A percentile compares a stretch with the other conserved stretches of the same genome.
Evolutionary conservation across 2,113 vertebrate species (phyloP).

Genomic region (Motacilla alba): DNA sequence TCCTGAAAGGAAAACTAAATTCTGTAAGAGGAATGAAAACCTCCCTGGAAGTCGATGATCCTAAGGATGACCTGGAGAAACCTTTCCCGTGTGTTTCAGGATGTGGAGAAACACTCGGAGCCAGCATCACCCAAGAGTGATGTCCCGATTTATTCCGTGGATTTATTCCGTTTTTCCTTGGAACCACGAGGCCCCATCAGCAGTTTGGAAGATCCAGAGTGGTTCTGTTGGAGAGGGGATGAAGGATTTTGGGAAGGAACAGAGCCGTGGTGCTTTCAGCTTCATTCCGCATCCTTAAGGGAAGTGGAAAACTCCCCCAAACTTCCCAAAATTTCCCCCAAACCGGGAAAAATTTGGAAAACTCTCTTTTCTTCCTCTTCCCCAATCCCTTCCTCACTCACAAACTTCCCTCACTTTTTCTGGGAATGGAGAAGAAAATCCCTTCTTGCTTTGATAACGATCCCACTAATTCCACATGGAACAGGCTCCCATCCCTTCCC

Average conservation of each 20-base stretch:
- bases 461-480: neutral
- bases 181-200: neutral
- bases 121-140: accelerated
- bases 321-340: neutral
- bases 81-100: accelerated
- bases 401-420: neutral
- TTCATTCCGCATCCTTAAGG: accelerated
- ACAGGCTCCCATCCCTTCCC: neutral
- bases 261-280: accelerated
- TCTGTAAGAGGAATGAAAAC: neutral
- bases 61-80: neutral
- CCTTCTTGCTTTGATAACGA: neutral
- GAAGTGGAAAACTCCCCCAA: neutral
- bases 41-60: neutral
- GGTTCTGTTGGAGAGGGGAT: neutral
- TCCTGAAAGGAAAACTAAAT: neutral
- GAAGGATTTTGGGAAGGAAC: neutral
- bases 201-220: neutral
- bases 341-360: neutral
- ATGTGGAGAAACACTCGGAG: accelerated
- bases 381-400: neutral
- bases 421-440: neutral
- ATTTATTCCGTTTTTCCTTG: neutral
- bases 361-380: neutral
- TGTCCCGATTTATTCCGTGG: accelerated